Percentiles rank a stretch among this genome's conserved stretches.
Evolutionary conservation across 2,888 invertebrate genomes (phyloP).

Genomic region (Papilio gigon): DNA sequence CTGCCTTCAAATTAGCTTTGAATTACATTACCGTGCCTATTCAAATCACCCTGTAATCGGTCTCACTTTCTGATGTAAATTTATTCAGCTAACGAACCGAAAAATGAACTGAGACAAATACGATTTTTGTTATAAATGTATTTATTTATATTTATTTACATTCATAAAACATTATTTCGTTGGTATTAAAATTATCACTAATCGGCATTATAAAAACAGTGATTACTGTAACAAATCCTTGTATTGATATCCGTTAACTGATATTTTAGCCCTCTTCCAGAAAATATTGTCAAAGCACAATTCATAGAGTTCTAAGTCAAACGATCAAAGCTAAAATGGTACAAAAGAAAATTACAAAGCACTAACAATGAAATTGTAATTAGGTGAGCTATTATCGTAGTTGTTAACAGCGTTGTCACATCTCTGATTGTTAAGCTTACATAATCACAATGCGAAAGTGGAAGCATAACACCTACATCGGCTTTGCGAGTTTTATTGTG

Average conservation of each 20-base stretch:
- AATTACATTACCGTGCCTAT: slow-evolving; percentile 40
- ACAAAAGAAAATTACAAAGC: slow-evolving; percentile 26
- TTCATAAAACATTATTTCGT: not conserved
- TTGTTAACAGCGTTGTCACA: slow-evolving; percentile 9
- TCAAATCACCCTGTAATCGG: slow-evolving; percentile 42
- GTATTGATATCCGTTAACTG: too few species aligned
- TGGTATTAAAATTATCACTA: too few species aligned
- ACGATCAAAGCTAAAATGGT: slow-evolving; percentile 9
- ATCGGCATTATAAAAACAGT: too few species aligned
- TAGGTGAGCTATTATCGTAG: slow-evolving; percentile 17
- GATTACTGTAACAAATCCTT: too few species aligned
- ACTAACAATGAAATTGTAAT: slow-evolving; percentile 21
- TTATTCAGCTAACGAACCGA: slow-evolving; percentile 43
- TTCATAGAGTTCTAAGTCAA: not conserved
- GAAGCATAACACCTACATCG: not conserved
- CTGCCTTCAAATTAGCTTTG: slow-evolving; percentile 38
- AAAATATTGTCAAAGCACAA: not conserved
- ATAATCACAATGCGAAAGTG: slow-evolving; percentile 17
- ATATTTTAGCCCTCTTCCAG: too few species aligned
- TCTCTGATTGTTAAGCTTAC: slow-evolving; percentile 15
- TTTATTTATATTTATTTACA: slow-evolving; percentile 7
- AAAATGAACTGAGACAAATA: slow-evolving; percentile 41
- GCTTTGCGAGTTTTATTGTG: not conserved
- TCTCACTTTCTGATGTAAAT: slow-evolving; percentile 42
- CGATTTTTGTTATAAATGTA: slow-evolving; percentile 18